These are phyloP conservation scores for Ferrisia virgata DNA, from an alignment of 2,888 invertebrate genomes.

Conservation along the genomic window DNA sequence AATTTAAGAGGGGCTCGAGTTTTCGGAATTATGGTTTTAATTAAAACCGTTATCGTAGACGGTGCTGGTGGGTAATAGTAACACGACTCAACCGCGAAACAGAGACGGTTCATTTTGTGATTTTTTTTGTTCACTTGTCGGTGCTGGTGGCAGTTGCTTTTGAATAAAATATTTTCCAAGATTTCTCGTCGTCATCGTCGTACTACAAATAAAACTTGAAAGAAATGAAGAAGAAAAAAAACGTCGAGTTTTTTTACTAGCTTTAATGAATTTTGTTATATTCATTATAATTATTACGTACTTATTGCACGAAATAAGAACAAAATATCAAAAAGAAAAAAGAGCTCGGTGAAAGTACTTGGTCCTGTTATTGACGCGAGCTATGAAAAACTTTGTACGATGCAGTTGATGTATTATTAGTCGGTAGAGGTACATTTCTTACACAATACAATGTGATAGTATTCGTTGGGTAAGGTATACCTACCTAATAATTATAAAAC, in stretches of 20 bases:
- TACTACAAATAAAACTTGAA: background rate
- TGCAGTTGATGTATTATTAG: too few relatives aligned
- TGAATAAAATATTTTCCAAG: slow-evolving; percentile 6
- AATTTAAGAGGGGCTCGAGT: background rate
- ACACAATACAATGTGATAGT: background rate
- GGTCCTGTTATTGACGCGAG: too few relatives aligned
- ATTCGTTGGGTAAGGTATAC: background rate
- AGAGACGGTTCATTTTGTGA: background rate
- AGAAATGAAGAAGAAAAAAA: background rate
- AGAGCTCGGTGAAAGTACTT: too few relatives aligned
- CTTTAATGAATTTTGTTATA: background rate
- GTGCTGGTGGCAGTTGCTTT: background rate
- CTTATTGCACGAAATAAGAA: background rate
- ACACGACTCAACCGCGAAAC: background rate
- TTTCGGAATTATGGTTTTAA: background rate
- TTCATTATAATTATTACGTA: background rate
- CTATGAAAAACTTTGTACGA: too few relatives aligned
- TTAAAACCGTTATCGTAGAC: background rate
- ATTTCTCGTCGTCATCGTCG: background rate
- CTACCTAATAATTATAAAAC: background rate
- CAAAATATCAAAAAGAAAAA: too few relatives aligned
- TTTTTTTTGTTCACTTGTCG: background rate
- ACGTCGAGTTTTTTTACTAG: background rate
- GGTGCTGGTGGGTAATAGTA: background rate
- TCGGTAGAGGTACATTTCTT: too few relatives aligned